Conservation (phyloP, 2,888 invertebrate species). For the Drosophila prolongata region DNA sequence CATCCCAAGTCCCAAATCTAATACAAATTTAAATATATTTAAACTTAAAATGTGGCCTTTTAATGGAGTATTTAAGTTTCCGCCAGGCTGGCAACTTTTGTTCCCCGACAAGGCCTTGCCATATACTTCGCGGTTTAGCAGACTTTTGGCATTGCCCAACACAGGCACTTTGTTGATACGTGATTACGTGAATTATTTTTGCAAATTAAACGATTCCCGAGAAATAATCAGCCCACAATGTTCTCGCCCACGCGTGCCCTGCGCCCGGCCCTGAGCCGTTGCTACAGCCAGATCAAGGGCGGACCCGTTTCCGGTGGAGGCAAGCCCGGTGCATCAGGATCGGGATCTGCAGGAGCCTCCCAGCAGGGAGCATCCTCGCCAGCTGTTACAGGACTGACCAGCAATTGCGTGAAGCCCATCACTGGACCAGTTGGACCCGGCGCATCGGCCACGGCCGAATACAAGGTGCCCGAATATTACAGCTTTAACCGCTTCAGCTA, state of each 20-base stretch:
- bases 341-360: slow-evolving; percentile 19
- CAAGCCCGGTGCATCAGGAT: slow-evolving; percentile 12
- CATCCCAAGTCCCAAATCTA: too few relatives aligned
- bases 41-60: background rate
- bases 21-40: background rate
- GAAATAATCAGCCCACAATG: slow-evolving; percentile 45
- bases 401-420: slow-evolving; percentile 86
- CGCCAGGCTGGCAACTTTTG: slow-evolving; percentile 7
- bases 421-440: slow-evolving; percentile 83
- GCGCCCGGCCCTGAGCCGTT: slow-evolving; percentile 50
- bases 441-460: slow-evolving; percentile 86
- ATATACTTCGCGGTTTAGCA: background rate
- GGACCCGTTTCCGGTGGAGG: slow-evolving; percentile 40
- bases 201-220: slow-evolving; percentile 32
- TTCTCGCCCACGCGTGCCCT: slow-evolving; percentile 56
- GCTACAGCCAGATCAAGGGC: slow-evolving; percentile 62
- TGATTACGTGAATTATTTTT: slow-evolving; percentile 77
- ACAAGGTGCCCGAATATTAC: slow-evolving; percentile 95
- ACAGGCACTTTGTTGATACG: slow-evolving; percentile 31
- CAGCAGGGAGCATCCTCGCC: slow-evolving; percentile 84
- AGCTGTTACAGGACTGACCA: slow-evolving; percentile 86
- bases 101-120: background rate
- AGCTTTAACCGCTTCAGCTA: slow-evolving; percentile 91
- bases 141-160: slow-evolving; percentile 3
- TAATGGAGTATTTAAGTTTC: background rate